Evolutionary conservation across 2,113 vertebrate genomes (phyloP), one percentile per base, ranked within the genome.

Genomic region (Macroglossus sobrinus): DNA sequence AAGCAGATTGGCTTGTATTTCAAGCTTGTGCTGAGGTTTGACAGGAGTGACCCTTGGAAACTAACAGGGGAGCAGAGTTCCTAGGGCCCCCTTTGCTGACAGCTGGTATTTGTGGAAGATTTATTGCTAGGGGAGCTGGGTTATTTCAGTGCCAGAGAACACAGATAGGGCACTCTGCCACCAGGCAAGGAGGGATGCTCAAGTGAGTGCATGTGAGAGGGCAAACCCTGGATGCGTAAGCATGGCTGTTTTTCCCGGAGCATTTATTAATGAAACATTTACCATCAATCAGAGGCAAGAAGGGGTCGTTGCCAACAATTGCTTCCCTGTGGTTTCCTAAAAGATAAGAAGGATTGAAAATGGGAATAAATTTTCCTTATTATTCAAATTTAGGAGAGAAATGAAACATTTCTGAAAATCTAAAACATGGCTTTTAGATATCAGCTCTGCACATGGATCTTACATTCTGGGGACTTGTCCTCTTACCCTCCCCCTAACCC

Each of bases 1-100:
- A 69, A 81, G 53, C 35, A 95, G 80, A 91, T 47, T 72, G 40
- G 88, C 84, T 72, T 95, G 33, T 69, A 90, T 92, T 90, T 95
- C 87, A 91, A 87, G 76, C 45, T 69, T 24, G 12, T 61, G 18
- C 47, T 94, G 47, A 84, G 38, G 30, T 45, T 16, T 80, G 40
- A 76, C 45, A 63, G 47, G 28, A 80, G 63, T 87, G 95, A 92
- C 19, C 5, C 26, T 87, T 40, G n/a, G 79, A 97, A 87, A 88
- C 89, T 57, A 79, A 76, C 47, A 75, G 61, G 43, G 53, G 28
- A 50, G 12, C 10, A 50, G 78, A 78, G 18, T 64, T 90, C 82
- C 68, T 63, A 15, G 68, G 45, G 59, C 43, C 14, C 6, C 53
- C 47, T 30, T 66, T 87, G 75, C 19, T 35, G 69, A 90, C 30